Base-by-base conservation (phyloP, 2,797 vertebrate genomes). In the Phataginus tetradactyla region DNA sequence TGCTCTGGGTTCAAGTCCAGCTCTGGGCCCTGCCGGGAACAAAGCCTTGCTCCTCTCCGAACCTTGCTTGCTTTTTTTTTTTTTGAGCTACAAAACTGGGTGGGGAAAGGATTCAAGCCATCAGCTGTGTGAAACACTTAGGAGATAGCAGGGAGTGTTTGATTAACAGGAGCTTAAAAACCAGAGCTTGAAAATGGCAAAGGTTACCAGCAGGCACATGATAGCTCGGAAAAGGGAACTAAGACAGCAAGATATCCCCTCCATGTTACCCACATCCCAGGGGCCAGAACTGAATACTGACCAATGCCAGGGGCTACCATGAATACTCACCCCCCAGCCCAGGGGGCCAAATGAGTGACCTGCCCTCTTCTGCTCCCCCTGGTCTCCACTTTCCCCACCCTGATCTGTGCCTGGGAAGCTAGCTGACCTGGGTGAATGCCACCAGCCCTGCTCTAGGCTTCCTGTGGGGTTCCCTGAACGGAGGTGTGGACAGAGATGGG, bases 261-360 rank as follows among this genome's bases (percentile, higher is more conserved):
- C 14, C 42, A 3, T 11, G 10, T 34, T 74, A 21, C 53, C 53
- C 79, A 5, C 10, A 3, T 4, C 57, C 18, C 27, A 51, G 29
- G 64, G 34, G 14, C 53, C 49, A 27, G 64, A 77, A 12, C 18
- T n/a, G 9, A 68, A 17, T 20, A 42, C 0, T 20, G 80, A 84
- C 72, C 29, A 27, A 17, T 66, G 6, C 11, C 34, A 20, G 10
- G 61, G 72, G 42, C n/a, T 2, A 9, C 20, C 1, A 10, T 1
- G 29, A 51, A 34, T 15, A 18, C 34, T 1, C 18, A 14, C 25
- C n/a, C 2, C 1, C 53, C 4, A 4, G 64, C 49, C 23, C 53
- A 12, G 79, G 13, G 2, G 32, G 63, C 17, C 17, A 34, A 71
- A 59, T 0, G 4, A n/a, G 13, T 5, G 20, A 20, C 0, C 0